Evolutionary conservation across 2,797 vertebrate species (phyloP).

Genomic region (Sebastes oblongus): DNA sequence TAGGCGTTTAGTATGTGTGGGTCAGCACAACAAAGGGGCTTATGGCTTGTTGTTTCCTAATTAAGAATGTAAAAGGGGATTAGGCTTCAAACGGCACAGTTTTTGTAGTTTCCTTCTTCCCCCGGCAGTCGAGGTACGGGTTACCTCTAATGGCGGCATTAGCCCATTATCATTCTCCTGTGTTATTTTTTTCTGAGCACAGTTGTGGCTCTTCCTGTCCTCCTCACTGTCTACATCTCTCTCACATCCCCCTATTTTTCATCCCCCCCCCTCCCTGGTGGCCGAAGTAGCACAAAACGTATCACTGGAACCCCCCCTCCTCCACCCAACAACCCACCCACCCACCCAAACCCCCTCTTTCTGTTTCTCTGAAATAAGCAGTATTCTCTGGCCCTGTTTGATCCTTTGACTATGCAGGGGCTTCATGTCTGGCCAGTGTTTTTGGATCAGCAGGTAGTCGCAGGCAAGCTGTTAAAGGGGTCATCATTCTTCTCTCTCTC

Average conservation of each 20-base stretch:
- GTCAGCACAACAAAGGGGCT: constrained; percentile 74
- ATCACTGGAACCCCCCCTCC: constrained; percentile 34
- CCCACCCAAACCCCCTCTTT: constrained; percentile 43
- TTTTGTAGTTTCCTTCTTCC: constrained; percentile 58
- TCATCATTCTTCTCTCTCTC: constrained; percentile 89
- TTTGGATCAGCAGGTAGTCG: constrained; percentile 98
- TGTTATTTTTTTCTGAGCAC: constrained; percentile 35
- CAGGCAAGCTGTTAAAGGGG: constrained; percentile 91
- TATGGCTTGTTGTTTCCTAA: constrained; percentile 79
- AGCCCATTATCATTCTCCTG: constrained; percentile 56
- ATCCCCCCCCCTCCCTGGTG: constrained; percentile 30
- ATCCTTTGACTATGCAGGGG: constrained; percentile 89
- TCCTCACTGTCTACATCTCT: constrained; percentile 42
- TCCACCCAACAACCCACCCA: background rate
- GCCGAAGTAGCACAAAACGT: constrained; percentile 67
- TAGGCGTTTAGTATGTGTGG: constrained; percentile 67
- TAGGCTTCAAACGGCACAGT: constrained; percentile 75
- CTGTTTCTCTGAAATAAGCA: constrained; percentile 87
- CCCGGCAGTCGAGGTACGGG: constrained; percentile 52
- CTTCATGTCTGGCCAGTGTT: constrained; percentile 97
- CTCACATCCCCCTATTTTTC: constrained; percentile 18
- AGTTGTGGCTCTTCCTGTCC: constrained; percentile 46
- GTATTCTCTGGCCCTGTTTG: constrained; percentile 90
- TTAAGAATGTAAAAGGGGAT: constrained; percentile 83
- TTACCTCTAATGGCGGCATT: constrained; percentile 53